Base-by-base conservation (phyloP, 1,140 invertebrate genomes). In the Diachasma alloeum region DNA sequence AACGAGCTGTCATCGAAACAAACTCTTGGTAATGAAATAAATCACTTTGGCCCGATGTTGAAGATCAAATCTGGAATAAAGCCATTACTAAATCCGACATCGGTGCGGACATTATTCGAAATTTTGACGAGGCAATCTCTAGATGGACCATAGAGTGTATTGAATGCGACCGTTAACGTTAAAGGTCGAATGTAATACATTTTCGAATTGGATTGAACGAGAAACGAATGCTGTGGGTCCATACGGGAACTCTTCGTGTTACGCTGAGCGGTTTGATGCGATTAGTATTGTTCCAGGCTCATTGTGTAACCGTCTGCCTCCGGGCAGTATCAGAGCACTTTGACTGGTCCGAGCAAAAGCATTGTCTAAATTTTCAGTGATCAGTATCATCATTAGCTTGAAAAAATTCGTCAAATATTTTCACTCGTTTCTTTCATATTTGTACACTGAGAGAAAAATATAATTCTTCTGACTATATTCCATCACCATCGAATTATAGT, bases 231-330 rank as follows among this genome's bases (percentile, higher is more conserved):
- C 72, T 78, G 13, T 63, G 26, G 69, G 44, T 26, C 5, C 0
- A 66, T 63, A 44, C 70, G 75, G 72, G 70, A 56, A 72, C 53
- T 80, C 39, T 72, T 78, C 67, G 73, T 74, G 79, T 78, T 76
- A 78, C 76, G 77, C 74, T 81, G 79, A 76, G 80, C 77, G 75
- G 80, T 83, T 80, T 85, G 80, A 85, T 84, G 83, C 82, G 83
- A 84, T 84, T 85, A 85, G 82, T 82, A 84, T 84, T 85, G 82
- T 85, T 83, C 81, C 75, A 81, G 77, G 75, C 78, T 75, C 78
- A 82, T 80, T 83, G 80, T 83, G 79, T 73, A 67, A 80, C 24
- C 24, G 3, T 26, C 24, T 4, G 19, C 24, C 19, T 63, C 59
- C 22, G 15, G 15, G 15, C 59, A 11, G 81, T 3, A 79, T 71